Percentiles rank a stretch among this genome's conserved stretches.
Conservation (phyloP, 2,888 invertebrate species). For the Pseudolycoriella hygida region DNA sequence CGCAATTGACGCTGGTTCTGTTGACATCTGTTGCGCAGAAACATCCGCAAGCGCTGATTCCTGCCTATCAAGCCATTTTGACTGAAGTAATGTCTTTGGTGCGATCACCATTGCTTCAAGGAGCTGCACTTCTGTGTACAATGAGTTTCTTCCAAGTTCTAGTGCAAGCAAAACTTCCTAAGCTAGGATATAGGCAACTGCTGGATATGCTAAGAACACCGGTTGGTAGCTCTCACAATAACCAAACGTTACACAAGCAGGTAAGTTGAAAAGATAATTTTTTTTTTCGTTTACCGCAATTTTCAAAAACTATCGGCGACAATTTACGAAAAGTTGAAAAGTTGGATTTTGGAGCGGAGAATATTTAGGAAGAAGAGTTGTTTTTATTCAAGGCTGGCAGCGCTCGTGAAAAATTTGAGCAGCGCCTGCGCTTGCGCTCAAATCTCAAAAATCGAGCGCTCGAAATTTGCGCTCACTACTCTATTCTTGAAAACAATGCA, state of each 20-base stretch:
- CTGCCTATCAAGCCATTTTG: slow-evolving; percentile 56
- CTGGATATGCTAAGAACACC: slow-evolving; percentile 60
- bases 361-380: no score
- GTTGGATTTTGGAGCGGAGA: no score
- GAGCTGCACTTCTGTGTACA: slow-evolving; percentile 79
- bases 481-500: no score
- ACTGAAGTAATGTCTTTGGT: slow-evolving; percentile 74
- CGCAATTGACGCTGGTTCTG: slow-evolving; percentile 72
- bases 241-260: slow-evolving; percentile 42
- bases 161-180: slow-evolving; percentile 62
- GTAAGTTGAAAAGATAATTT: slow-evolving; percentile 15
- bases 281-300: no score
- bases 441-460: no score
- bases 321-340: no score
- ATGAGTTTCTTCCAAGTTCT: slow-evolving; percentile 85
- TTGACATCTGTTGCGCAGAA: slow-evolving; percentile 65
- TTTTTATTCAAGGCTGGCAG: no score
- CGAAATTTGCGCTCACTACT: no score
- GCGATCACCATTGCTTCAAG: slow-evolving; percentile 83
- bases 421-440: no score
- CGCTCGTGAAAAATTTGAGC: no score
- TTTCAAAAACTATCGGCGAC: no score
- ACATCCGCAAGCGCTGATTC: slow-evolving; percentile 59
- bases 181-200: slow-evolving; percentile 65
- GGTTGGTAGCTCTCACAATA: slow-evolving; percentile 34